These are phyloP conservation scores for Oryzias curvinotus DNA, from an alignment of 2,113 vertebrate genomes.

Conservation along the genomic window DNA sequence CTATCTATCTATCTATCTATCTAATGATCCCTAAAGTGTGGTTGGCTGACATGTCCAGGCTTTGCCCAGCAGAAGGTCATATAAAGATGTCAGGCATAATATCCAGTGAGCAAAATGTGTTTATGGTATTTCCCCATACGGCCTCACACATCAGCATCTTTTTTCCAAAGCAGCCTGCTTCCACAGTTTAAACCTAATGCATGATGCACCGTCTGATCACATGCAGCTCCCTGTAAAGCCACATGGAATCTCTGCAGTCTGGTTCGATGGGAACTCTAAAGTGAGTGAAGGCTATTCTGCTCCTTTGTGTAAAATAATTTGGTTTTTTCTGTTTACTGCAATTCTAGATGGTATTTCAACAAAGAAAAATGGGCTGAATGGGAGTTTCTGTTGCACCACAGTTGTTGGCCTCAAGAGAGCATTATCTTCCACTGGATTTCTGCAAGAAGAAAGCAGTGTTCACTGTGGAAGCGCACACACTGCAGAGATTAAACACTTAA, in stretches of 20 bases:
- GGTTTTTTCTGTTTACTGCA: background rate
- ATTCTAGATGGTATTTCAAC: conserved; percentile 1
- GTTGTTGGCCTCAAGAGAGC: conserved; percentile 16
- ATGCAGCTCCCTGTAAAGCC: conserved; percentile 29
- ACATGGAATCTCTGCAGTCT: conserved; percentile 31
- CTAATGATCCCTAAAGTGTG: too few species aligned
- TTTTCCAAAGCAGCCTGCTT: conserved; percentile 58
- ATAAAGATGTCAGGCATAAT: background rate
- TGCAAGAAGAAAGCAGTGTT: conserved; percentile 9
- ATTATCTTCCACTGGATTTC: conserved; percentile 10
- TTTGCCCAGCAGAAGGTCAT: too few species aligned
- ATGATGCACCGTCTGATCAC: conserved; percentile 46
- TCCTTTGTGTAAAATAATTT: background rate
- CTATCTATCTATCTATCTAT: too few species aligned
- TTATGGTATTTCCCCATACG: conserved; percentile 2
- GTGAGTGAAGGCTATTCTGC: background rate
- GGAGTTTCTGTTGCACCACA: conserved; percentile 11
- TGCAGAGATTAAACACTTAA: conserved; percentile 50
- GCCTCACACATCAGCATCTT: conserved; percentile 38
- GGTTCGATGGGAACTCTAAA: conserved; percentile 1
- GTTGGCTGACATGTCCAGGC: too few species aligned
- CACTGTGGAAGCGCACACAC: background rate
- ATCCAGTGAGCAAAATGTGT: background rate
- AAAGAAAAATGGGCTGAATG: background rate
- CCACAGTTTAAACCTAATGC: conserved; percentile 58